Conservation (phyloP, 2,113 vertebrate genomes). For the Dipodomys merriami region DNA sequence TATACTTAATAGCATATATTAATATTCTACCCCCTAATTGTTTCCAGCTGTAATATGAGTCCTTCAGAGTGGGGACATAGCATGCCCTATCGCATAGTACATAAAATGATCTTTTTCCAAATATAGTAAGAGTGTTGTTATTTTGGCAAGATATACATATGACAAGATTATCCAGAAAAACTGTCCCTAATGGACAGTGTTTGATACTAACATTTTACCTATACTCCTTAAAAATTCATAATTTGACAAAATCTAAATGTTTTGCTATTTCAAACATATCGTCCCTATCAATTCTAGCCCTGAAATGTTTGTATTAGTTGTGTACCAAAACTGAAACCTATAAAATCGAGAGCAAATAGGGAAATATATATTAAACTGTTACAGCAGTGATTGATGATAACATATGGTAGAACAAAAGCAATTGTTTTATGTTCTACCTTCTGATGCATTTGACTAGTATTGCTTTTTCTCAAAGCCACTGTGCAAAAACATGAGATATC, state of each 20-base stretch:
- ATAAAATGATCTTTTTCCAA: neutral
- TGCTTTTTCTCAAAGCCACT: neutral
- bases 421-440: neutral
- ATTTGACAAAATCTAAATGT: slow-evolving; percentile 47
- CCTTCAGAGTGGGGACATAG: neutral
- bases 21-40: neutral
- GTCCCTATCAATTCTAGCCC: neutral
- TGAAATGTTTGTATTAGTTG: neutral
- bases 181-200: neutral
- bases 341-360: slow-evolving; percentile 19
- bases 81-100: neutral
- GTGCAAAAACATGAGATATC: slow-evolving; percentile 2
- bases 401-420: neutral
- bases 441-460: neutral
- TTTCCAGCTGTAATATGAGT: neutral
- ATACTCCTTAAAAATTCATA: slow-evolving; percentile 30
- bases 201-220: slow-evolving; percentile 45
- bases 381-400: slow-evolving; percentile 20
- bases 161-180: slow-evolving; percentile 16
- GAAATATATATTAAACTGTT: neutral
- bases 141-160: slow-evolving; percentile 14
- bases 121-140: neutral
- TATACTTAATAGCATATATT: neutral
- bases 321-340: slow-evolving; percentile 6
- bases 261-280: neutral